Percentiles rank a stretch among this genome's conserved stretches.
Evolutionary conservation across 2,797 vertebrate species (phyloP).

Genomic region (Myioborus melanocephalus): DNA sequence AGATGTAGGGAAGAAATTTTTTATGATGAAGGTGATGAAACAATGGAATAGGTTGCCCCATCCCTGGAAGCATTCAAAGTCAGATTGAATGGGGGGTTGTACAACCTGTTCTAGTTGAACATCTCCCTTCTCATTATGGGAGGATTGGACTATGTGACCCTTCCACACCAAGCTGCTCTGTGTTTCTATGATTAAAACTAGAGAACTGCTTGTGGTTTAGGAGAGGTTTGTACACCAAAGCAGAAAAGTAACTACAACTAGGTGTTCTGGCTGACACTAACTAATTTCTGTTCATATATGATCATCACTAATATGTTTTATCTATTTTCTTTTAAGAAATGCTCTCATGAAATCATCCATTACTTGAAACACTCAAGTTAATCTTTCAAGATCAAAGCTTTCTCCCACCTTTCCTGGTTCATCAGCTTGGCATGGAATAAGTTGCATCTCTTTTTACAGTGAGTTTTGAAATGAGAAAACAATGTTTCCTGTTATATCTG

Average conservation of each 20-base stretch:
- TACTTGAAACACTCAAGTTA: background rate
- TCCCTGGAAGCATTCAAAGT: background rate
- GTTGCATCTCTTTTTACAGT: background rate
- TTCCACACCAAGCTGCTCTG: background rate
- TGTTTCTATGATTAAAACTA: background rate
- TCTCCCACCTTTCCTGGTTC: background rate
- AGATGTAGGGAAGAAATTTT: background rate
- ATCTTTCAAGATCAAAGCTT: background rate
- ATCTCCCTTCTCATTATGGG: background rate
- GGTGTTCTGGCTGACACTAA: background rate
- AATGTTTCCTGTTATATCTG: background rate
- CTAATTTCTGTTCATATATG: background rate
- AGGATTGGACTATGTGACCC: accelerated
- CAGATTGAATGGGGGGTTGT: accelerated
- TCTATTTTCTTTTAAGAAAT: background rate
- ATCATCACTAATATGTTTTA: background rate
- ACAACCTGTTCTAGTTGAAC: background rate
- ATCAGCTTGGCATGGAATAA: background rate
- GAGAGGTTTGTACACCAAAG: background rate
- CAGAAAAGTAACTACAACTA: background rate
- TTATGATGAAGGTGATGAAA: background rate
- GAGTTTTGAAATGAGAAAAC: background rate
- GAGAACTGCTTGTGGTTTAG: background rate
- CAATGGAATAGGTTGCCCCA: background rate
- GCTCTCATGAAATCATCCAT: background rate